These are phyloP conservation scores for Andrena trimmerana DNA, from an alignment of 2,888 invertebrate genomes.

Conservation along the genomic window DNA sequence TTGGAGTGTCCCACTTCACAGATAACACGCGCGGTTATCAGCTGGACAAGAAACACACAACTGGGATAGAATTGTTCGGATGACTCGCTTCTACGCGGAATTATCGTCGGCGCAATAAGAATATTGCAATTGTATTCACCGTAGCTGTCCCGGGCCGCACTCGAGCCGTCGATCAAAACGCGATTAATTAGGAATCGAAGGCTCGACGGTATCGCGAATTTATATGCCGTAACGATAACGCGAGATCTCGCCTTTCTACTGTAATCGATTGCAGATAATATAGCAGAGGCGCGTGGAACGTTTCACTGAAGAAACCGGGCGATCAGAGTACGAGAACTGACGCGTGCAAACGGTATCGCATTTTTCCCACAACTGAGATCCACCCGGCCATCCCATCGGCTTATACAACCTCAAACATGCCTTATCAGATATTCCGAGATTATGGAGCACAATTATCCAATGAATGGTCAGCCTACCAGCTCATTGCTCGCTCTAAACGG, in stretches of 20 bases:
- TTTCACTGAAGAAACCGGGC: neutral
- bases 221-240: neutral
- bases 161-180: neutral
- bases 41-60: slow-evolving; percentile 4
- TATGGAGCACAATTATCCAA: slow-evolving; percentile 77
- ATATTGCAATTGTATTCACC: too few species aligned
- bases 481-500: slow-evolving; percentile 72
- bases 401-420: slow-evolving; percentile 31
- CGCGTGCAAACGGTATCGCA: slow-evolving; percentile 43
- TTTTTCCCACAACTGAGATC: slow-evolving; percentile 66
- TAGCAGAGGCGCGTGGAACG: neutral
- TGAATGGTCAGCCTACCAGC: slow-evolving; percentile 77
- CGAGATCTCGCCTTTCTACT: neutral
- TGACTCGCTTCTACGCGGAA: neutral
- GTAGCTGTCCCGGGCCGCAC: too few species aligned
- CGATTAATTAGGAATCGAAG: neutral
- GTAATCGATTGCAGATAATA: neutral
- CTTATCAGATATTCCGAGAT: slow-evolving; percentile 79
- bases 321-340: neutral
- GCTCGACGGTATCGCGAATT: neutral
- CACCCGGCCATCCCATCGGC: slow-evolving; percentile 46
- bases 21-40: slow-evolving; percentile 30
- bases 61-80: neutral
- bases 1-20: slow-evolving; percentile 22
- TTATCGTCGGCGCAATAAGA: neutral